Conservation (phyloP, 2,888 invertebrate species). For the Nomada lathburiana region DNA sequence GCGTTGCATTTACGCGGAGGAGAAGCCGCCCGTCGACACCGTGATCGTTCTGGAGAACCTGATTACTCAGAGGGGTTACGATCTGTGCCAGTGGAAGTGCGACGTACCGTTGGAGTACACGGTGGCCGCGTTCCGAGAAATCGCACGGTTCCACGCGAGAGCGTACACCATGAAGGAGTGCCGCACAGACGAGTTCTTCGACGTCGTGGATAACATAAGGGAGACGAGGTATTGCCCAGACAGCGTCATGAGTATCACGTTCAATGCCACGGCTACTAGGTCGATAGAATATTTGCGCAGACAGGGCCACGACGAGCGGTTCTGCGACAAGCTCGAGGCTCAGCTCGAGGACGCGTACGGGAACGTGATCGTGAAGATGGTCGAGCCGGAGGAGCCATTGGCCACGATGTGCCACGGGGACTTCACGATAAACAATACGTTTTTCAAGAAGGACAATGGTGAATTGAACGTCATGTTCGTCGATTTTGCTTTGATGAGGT, state of each 20-base stretch:
- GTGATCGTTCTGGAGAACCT: constrained; percentile 74
- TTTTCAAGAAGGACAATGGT: constrained; percentile 65
- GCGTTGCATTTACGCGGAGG: constrained; percentile 51
- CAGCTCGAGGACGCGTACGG: constrained; percentile 44
- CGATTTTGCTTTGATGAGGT: constrained; percentile 76
- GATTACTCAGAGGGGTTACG: constrained; percentile 66
- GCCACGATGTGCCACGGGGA: constrained; percentile 80
- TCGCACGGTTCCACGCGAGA: constrained; percentile 76
- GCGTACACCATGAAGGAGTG: constrained; percentile 76
- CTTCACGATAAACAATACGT: constrained; percentile 76
- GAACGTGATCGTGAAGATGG: constrained; percentile 56
- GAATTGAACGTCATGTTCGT: constrained; percentile 64
- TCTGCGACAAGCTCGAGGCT: constrained; percentile 70
- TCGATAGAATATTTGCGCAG: constrained; percentile 66
- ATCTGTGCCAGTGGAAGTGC: constrained; percentile 46
- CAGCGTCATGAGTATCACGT: accelerated
- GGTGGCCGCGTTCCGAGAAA: constrained; percentile 72
- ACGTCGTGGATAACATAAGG: constrained; percentile 60
- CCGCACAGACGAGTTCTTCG: constrained; percentile 62
- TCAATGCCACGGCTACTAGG: constrained; percentile 54
- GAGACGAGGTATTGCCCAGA: constrained; percentile 60
- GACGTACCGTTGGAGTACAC: constrained; percentile 72
- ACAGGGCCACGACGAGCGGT: constrained; percentile 53
- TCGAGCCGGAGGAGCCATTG: constrained; percentile 73
- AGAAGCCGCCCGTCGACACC: constrained; percentile 51